Percentiles rank a stretch among this genome's conserved stretches.
Evolutionary conservation across 2,888 invertebrate genomes (phyloP).

Genomic region (Agriopis marginaria): DNA sequence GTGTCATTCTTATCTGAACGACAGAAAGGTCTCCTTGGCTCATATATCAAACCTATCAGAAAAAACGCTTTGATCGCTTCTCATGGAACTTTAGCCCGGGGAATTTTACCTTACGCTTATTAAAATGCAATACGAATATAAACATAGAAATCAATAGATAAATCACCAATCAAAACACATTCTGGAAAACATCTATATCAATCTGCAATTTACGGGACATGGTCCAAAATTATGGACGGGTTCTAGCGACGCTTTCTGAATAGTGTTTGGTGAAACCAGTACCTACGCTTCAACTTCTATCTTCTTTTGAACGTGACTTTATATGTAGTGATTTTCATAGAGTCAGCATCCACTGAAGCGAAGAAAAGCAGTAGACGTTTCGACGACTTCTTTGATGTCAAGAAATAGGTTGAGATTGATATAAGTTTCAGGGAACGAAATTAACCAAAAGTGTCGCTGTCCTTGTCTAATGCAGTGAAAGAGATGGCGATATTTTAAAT

Average conservation of each 20-base stretch:
- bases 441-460: background rate
- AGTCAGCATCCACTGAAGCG: conserved; percentile 16
- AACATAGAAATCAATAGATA: background rate
- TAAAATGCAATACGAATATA: conserved; percentile 19
- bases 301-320: conserved; percentile 33
- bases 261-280: conserved; percentile 31
- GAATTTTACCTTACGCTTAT: conserved; percentile 43
- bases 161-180: conserved; percentile 7
- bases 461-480: background rate
- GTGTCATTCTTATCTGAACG: conserved; percentile 11
- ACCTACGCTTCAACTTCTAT: conserved; percentile 25
- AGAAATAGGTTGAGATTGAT: background rate
- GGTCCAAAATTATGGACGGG: conserved; percentile 3
- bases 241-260: conserved; percentile 34
- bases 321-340: conserved; percentile 23
- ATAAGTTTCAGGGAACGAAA: background rate
- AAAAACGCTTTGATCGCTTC: conserved; percentile 54
- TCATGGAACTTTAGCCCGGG: conserved; percentile 43
- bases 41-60: conserved; percentile 16
- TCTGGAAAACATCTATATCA: conserved; percentile 1
- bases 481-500: background rate
- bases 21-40: conserved; percentile 10
- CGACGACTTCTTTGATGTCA: background rate
- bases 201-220: conserved; percentile 18
- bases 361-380: background rate